phyloP scores from a whole-genome alignment of 2,888 invertebrate genomes.

The Cabera pusaria region DNA sequence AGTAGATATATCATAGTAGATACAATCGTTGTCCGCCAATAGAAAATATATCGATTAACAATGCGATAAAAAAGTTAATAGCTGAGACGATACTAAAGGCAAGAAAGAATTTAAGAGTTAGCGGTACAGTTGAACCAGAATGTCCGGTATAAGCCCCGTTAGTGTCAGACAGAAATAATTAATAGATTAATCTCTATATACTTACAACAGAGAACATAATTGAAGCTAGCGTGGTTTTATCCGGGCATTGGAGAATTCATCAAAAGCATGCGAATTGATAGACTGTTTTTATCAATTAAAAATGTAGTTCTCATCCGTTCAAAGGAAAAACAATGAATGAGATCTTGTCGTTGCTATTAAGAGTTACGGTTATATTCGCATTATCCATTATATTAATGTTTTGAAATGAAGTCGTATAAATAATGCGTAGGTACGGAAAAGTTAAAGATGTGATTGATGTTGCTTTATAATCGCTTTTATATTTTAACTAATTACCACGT shows the following conservation, averaged over 20 bases:
- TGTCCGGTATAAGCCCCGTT: slow-evolving; percentile 71
- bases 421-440: no score
- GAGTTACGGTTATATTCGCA: no score
- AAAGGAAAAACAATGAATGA: slow-evolving; percentile 8
- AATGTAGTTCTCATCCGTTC: no score
- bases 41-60: slow-evolving; percentile 15
- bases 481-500: not conserved
- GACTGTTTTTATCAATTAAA: slow-evolving; percentile 7
- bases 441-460: no score
- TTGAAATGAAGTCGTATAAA: slow-evolving; percentile 6
- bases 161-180: slow-evolving; percentile 64
- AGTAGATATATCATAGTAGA: no score
- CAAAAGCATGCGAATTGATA: slow-evolving; percentile 9
- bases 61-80: slow-evolving; percentile 21
- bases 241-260: slow-evolving; percentile 22
- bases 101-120: slow-evolving; percentile 59
- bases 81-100: slow-evolving; percentile 19
- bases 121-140: slow-evolving; percentile 75
- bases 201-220: slow-evolving; percentile 41
- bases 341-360: slow-evolving; percentile 3
- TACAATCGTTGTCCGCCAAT: slow-evolving; percentile 10
- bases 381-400: slow-evolving; percentile 2
- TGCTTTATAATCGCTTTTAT: no score
- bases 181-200: slow-evolving; percentile 50
- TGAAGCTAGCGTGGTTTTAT: slow-evolving; percentile 30